Evolutionary conservation across 2,888 invertebrate genomes (phyloP).

Genomic region (Drosophila flavopinicola): DNA sequence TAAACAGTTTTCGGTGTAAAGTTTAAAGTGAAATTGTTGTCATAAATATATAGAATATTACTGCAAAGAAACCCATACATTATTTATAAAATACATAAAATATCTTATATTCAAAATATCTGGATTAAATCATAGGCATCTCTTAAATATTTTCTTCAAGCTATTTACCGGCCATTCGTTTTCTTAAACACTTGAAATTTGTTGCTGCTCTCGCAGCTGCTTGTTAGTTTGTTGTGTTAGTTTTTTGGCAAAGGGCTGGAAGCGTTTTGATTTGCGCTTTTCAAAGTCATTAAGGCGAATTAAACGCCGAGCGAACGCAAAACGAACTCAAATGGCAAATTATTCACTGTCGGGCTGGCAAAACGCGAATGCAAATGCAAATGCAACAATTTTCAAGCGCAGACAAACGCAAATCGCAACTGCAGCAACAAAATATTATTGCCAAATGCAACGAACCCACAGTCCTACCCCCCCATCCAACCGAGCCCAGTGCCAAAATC

Average conservation of each 20-base stretch:
- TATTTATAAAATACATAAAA: not conserved
- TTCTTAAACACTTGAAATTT: conserved; percentile 20
- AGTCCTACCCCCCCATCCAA: not conserved
- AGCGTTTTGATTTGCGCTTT: conserved; percentile 65
- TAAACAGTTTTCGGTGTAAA: too few relatives aligned
- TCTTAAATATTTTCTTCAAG: conserved; percentile 3
- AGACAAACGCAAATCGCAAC: conserved; percentile 36
- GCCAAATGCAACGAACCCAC: conserved; percentile 55
- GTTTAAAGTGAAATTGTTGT: too few relatives aligned
- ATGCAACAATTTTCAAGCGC: conserved; percentile 31
- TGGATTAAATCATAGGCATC: not conserved
- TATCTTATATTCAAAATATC: not conserved
- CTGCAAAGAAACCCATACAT: not conserved
- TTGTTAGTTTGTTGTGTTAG: conserved; percentile 1
- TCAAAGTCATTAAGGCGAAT: conserved; percentile 70
- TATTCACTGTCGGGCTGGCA: conserved; percentile 77
- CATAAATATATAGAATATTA: too few relatives aligned
- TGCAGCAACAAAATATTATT: conserved; percentile 63
- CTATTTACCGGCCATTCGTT: conserved; percentile 12
- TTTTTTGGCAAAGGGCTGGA: conserved; percentile 50
- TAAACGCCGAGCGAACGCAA: conserved; percentile 54
- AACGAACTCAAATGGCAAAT: conserved; percentile 66
- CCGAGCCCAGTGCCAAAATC: conserved; percentile 18
- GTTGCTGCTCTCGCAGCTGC: conserved; percentile 11
- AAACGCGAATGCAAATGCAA: conserved; percentile 49